Conservation (phyloP, 2,888 invertebrate species). For the Heterodera filipjevi region DNA sequence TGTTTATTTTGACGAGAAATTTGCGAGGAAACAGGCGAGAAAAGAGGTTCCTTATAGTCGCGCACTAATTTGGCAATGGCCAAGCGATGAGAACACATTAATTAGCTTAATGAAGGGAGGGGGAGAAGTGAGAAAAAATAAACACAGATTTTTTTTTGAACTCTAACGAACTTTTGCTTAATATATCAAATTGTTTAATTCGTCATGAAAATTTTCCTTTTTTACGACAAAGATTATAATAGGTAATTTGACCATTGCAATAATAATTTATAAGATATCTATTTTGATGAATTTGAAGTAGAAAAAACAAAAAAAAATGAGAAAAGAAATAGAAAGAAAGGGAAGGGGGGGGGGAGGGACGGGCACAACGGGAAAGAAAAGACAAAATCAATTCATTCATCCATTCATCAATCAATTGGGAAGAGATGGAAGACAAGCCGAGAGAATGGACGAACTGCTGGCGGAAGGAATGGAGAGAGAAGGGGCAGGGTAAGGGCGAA, state of each 20-base stretch:
- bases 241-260: too few relatives aligned
- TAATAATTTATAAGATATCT: too few relatives aligned
- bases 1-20: constrained; percentile 25
- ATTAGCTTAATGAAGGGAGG: background rate
- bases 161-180: too few relatives aligned
- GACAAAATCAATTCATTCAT: constrained; percentile 19
- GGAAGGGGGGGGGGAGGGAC: background rate
- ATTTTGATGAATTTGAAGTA: background rate
- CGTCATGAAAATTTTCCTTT: too few relatives aligned
- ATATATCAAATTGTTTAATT: too few relatives aligned
- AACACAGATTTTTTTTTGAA: too few relatives aligned
- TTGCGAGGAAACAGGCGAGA: constrained; percentile 25
- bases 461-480: background rate
- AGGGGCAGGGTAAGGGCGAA: background rate
- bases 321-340: background rate
- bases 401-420: constrained; percentile 12
- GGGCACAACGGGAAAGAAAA: background rate
- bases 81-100: constrained; percentile 27
- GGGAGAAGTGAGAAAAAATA: background rate
- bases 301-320: background rate
- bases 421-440: background rate
- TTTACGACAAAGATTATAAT: too few relatives aligned
- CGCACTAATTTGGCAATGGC: constrained; percentile 29
- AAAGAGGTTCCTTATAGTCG: constrained; percentile 22
- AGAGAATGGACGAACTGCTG: background rate